These are phyloP conservation scores for Heptranchias perlo DNA, from an alignment of 2,113 vertebrate genomes.

Conservation along the genomic window DNA sequence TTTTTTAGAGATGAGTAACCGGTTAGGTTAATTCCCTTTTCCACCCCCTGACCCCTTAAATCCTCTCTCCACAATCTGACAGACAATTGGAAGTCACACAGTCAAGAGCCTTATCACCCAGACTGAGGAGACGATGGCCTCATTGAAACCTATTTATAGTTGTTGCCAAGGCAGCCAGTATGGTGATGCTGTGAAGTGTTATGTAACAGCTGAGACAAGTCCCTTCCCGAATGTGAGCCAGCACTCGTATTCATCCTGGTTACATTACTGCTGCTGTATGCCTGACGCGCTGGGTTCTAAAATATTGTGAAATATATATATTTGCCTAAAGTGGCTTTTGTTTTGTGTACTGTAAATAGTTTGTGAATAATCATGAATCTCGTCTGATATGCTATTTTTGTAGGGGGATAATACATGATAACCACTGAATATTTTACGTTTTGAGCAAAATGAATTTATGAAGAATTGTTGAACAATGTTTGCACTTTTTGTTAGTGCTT, in stretches of 20 bases:
- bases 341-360: conserved; percentile 78
- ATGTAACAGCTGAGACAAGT: conserved; percentile 69
- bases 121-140: conserved; percentile 61
- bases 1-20: neutral
- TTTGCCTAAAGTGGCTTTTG: conserved; percentile 65
- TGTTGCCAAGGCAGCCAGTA: conserved; percentile 75
- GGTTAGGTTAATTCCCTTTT: neutral
- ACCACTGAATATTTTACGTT: conserved; percentile 61
- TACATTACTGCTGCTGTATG: conserved; percentile 66
- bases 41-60: neutral
- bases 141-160: conserved; percentile 71
- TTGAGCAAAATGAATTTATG: conserved; percentile 60
- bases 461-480: conserved; percentile 74
- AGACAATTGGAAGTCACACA: conserved; percentile 62
- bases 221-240: conserved; percentile 51
- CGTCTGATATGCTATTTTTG: conserved; percentile 87
- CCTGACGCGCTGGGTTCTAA: conserved; percentile 76
- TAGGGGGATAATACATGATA: conserved; percentile 75
- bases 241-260: conserved; percentile 47
- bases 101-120: conserved; percentile 61
- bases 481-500: conserved; percentile 94
- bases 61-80: conserved; percentile 40
- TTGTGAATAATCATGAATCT: conserved; percentile 81
- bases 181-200: conserved; percentile 72
- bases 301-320: conserved; percentile 66